Evolutionary conservation across 2,113 vertebrate species (phyloP), one percentile per base, ranked within the genome.

Genomic region (Corydoras sp.): DNA sequence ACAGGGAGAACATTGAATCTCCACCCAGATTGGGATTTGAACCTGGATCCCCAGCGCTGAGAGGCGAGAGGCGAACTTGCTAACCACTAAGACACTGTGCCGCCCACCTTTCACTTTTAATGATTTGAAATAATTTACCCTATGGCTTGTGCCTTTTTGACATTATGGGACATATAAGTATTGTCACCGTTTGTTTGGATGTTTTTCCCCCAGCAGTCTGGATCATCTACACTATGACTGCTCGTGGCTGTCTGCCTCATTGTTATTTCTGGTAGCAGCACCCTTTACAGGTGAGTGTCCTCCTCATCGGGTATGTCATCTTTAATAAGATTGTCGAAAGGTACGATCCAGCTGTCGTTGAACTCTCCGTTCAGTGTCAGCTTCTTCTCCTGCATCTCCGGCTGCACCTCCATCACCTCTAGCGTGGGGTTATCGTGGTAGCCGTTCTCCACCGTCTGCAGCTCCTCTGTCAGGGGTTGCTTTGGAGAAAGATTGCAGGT

Each of bases 401-500:
- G 90, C 64, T 93, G 91, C 58, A 93, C 93, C 89, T 99, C 97
- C 93, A 96, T 98, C 86, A 98, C 94, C 78, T 99, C 97, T 83
- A 99, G 83, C 0, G 95, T 98, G 0, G 96, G 96, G 79, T 99
- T 99, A 85, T 99, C 97, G 0, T 99, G 97, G 89, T 98, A 98
- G 65, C 96, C 95, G 0, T 98, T 98, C 88, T 98, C 97, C 79
- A 97, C 92, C 0, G 95, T 95, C 77, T 95, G 95, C 66, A 98
- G 89, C 86, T 98, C 97, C 80, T 98, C 97, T 0, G 95, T 99
- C 78, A 98, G 90, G 65, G 94, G 92, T 87, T 97, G 93, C 92
- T 92, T 77, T 0, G 14, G 63, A 60, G 51, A 55, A 43, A 69
- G 63, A 1, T 30, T 51, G 56, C 54, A 56, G 6, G 54, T 4